Evolutionary conservation across 2,888 invertebrate genomes (phyloP).

Genomic region (Hololepta plana): DNA sequence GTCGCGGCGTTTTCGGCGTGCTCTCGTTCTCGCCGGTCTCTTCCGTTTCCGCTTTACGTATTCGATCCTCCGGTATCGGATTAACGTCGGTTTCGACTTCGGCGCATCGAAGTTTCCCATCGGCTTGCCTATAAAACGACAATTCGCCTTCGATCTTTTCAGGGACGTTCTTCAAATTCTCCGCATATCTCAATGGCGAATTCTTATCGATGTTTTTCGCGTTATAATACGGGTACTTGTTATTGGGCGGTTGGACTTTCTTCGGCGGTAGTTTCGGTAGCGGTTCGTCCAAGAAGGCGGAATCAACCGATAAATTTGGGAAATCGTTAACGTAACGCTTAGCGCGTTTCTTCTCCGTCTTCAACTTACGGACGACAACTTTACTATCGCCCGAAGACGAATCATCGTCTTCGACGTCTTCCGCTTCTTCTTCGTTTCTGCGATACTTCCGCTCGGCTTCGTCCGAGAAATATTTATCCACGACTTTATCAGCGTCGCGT

Average conservation of each 20-base stretch:
- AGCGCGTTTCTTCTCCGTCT: too few species aligned
- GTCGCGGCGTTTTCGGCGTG: conserved; percentile 29
- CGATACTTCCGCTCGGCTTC: too few species aligned
- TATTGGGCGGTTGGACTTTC: conserved; percentile 5
- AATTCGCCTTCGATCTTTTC: conserved; percentile 43
- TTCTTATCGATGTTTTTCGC: conserved; percentile 25
- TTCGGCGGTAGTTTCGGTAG: conserved; percentile 3
- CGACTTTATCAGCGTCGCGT: conserved; percentile 1
- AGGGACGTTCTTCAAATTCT: conserved; percentile 42
- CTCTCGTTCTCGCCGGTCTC: conserved; percentile 17
- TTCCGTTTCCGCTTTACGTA: conserved; percentile 15
- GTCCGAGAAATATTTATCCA: too few species aligned
- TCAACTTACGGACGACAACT: too few species aligned
- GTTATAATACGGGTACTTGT: conserved; percentile 50
- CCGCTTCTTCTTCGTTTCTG: conserved; percentile 7
- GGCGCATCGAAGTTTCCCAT: conserved; percentile 31
- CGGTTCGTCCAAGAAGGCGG: conserved; percentile 2
- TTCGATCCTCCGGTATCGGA: conserved; percentile 30
- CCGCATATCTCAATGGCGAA: conserved; percentile 48
- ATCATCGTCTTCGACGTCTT: neutral
- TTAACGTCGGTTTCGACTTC: conserved; percentile 36
- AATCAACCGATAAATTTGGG: conserved; percentile 1
- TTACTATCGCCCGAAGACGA: too few species aligned
- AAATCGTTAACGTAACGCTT: too few species aligned
- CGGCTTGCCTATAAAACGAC: conserved; percentile 49